phyloP scores from a whole-genome alignment of 2,113 vertebrate species.

The Hemicordylus capensis region DNA sequence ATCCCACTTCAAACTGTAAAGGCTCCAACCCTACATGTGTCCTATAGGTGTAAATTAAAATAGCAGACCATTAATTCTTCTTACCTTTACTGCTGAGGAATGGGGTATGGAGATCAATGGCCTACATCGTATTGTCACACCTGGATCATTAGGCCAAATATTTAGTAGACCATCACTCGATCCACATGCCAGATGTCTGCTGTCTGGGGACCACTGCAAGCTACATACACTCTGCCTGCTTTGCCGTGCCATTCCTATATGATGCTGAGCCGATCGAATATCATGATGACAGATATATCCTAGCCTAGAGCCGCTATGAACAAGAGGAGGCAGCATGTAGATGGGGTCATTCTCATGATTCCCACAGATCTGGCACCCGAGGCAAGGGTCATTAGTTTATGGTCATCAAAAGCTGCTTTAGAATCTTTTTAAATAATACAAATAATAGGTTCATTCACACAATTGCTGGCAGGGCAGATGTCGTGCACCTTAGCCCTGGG shows the following conservation, averaged over 20 bases:
- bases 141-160: constrained; percentile 73
- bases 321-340: background rate
- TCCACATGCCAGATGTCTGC: constrained; percentile 73
- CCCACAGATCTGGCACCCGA: no score
- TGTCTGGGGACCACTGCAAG: constrained; percentile 79
- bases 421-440: no score
- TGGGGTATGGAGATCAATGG: constrained; percentile 68
- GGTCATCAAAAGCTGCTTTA: no score
- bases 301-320: constrained; percentile 78
- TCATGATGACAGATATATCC: constrained; percentile 78
- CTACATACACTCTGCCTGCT: constrained; percentile 73
- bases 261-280: constrained; percentile 60
- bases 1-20: no score
- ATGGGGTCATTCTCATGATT: no score
- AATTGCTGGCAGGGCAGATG: no score
- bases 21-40: background rate
- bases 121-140: constrained; percentile 41
- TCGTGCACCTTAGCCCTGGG: no score
- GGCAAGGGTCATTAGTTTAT: no score
- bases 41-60: background rate
- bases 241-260: constrained; percentile 63
- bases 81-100: constrained; percentile 80
- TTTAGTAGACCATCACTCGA: constrained; percentile 74
- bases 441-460: no score
- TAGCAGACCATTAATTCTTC: background rate